Evolutionary conservation across 2,888 invertebrate species (phyloP).

Genomic region (Thymelicus lineola): DNA sequence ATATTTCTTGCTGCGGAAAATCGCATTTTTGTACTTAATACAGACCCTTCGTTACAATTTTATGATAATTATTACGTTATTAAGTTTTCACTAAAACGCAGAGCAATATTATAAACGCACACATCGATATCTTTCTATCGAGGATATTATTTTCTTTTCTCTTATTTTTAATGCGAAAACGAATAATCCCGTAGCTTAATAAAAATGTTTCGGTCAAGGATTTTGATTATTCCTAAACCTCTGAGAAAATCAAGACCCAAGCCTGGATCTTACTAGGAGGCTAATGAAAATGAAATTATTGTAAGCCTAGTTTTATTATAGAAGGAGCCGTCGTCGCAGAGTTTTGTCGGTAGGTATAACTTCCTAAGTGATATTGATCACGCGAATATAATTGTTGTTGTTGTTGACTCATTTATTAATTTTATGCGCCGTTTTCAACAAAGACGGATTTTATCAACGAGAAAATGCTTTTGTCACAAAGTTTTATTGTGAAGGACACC

Average conservation of each 20-base stretch:
- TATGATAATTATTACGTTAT: too few relatives aligned
- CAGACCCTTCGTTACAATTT: too few relatives aligned
- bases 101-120: too few relatives aligned
- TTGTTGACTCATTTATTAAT: neutral
- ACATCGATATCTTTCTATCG: too few relatives aligned
- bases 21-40: too few relatives aligned
- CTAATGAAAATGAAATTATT: conserved; percentile 7
- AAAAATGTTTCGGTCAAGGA: conserved; percentile 11
- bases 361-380: neutral
- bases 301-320: conserved; percentile 5
- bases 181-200: conserved; percentile 18
- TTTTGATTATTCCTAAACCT: conserved; percentile 32
- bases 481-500: too few relatives aligned
- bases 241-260: conserved; percentile 27
- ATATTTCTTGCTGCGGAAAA: too few relatives aligned
- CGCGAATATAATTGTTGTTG: neutral
- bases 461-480: too few relatives aligned
- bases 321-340: neutral
- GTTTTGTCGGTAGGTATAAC: neutral
- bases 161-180: neutral
- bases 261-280: conserved; percentile 8
- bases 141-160: too few relatives aligned
- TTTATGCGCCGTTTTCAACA: too few relatives aligned
- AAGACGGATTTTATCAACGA: too few relatives aligned
- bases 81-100: too few relatives aligned